Base-by-base conservation (phyloP, 2,113 vertebrate genomes). In the Potamarius usumacintae region DNA sequence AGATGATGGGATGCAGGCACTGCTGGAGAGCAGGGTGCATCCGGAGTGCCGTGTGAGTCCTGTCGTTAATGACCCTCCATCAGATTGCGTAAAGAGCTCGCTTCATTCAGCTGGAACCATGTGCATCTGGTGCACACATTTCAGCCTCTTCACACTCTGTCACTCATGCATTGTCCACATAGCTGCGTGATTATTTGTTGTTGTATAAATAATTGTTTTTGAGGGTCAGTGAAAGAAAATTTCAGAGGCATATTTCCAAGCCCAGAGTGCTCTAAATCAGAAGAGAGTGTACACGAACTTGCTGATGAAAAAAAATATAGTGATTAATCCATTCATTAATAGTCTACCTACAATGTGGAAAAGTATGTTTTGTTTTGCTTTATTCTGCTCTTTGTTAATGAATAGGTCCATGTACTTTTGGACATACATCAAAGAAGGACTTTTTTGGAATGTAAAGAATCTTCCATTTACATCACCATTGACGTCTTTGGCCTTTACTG, bases 1-100 rank as follows among this genome's bases (percentile, higher is more conserved):
- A 89, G 85, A 90, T 94, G 95, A 95, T 95, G 93, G 93, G 94
- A 95, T 93, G 83, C 95, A 95, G 95, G 93, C 94, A 88, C 92
- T 91, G 89, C 85, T 87, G 85, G 90, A 83, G 90, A 88, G 90
- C 88, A 63, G 62, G 86, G 86, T 34, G 90, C 89, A 88, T 90
- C 87, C 87, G 86, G 88, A 84, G 84, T 52, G 63, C 67, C 52
- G 69, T 52, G 27, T 50, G 1, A 53, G 50, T 53, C 12, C 79
- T 55, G 71, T 30, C 78, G 79, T 86, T 89, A 89, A 91, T 76
- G 88, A 72, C 74, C 62, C 55, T 89, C 89, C 82, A 69, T 85
- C 88, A 67, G 82, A 62, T 88, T 89, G 88, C 82, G 88, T 90
- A 91, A 88, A 90, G 83, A 52, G 82, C 85, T 84, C 42, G 72